A percentile compares a stretch with the other conserved stretches of the same genome.
These are phyloP conservation scores for Hypomecis atomaria DNA, from an alignment of 2,888 invertebrate species.

Conservation along the genomic window DNA sequence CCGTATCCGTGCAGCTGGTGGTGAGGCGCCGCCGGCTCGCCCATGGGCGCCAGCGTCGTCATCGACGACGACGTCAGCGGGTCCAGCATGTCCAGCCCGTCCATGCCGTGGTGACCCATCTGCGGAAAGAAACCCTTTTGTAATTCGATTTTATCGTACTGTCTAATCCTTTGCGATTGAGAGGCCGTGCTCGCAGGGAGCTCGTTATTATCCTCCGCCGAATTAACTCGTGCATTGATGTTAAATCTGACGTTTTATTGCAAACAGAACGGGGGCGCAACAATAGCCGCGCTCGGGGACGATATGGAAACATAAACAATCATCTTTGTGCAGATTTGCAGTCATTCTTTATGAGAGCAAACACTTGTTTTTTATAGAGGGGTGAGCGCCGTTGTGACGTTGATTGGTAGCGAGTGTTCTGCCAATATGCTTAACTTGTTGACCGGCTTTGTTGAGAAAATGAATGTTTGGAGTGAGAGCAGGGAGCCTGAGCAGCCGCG, in stretches of 20 bases:
- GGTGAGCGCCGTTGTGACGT: slow-evolving; percentile 69
- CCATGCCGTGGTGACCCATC: slow-evolving; percentile 97
- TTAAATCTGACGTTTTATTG: slow-evolving; percentile 79
- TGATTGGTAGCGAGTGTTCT: slow-evolving; percentile 80
- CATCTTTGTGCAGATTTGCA: slow-evolving; percentile 81
- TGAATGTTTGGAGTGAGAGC: slow-evolving; percentile 69
- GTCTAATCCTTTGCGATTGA: slow-evolving; percentile 61
- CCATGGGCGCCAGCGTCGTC: slow-evolving; percentile 96
- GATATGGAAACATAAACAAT: slow-evolving; percentile 81
- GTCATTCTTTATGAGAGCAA: slow-evolving; percentile 82
- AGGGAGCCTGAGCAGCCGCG: slow-evolving; percentile 24
- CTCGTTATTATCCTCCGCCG: slow-evolving; percentile 66
- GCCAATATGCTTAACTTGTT: slow-evolving; percentile 79
- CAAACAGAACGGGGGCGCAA: slow-evolving; percentile 65
- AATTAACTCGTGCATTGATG: slow-evolving; percentile 78
- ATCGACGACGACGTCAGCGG: slow-evolving; percentile 93
- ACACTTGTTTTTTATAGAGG: slow-evolving; percentile 74
- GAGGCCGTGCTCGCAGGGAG: slow-evolving; percentile 44
- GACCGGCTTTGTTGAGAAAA: slow-evolving; percentile 77
- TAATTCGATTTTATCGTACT: slow-evolving; percentile 77
- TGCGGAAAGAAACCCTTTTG: slow-evolving; percentile 83
- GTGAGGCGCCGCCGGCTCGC: slow-evolving; percentile 90
- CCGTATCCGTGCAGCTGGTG: slow-evolving; percentile 94
- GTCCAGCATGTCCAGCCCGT: slow-evolving; percentile 96
- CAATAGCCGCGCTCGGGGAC: slow-evolving; percentile 68